Conservation (phyloP, 2,113 vertebrate genomes). For the Plecotus auritus region DNA sequence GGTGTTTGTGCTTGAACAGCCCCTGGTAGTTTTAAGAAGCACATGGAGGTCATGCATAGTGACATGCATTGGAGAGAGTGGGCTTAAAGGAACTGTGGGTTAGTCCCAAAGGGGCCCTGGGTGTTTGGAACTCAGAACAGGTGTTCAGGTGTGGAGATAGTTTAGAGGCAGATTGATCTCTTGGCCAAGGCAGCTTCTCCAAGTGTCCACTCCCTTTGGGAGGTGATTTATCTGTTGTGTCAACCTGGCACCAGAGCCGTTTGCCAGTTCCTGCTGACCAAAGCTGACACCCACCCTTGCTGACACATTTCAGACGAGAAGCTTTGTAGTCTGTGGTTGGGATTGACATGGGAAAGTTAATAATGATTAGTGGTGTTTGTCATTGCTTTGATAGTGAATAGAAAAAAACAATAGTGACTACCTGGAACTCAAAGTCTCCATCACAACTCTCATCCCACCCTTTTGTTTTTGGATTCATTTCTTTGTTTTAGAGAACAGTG, state of each 20-base stretch:
- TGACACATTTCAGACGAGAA: background rate
- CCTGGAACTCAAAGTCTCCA: accelerated
- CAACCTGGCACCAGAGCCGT: background rate
- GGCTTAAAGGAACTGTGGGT: background rate
- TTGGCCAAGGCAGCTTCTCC: background rate
- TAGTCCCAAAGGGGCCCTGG: no score
- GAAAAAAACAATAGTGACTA: background rate
- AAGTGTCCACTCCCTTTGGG: background rate
- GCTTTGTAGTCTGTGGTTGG: background rate
- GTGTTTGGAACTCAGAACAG: background rate
- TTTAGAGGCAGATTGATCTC: background rate
- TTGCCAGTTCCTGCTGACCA: background rate
- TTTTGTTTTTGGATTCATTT: background rate
- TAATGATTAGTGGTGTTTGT: background rate
- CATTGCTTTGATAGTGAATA: accelerated
- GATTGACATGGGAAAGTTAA: background rate
- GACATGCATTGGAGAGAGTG: accelerated
- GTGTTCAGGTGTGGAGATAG: background rate
- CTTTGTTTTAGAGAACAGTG: background rate
- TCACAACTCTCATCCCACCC: accelerated
- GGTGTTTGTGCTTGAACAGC: accelerated
- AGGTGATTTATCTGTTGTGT: background rate
- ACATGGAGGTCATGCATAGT: accelerated
- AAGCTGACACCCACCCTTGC: background rate
- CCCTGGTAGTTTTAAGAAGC: no score